Evolutionary conservation across 2,888 invertebrate genomes (phyloP), one percentile per base, ranked within the genome.

Genomic region (Idaea dimidiata): DNA sequence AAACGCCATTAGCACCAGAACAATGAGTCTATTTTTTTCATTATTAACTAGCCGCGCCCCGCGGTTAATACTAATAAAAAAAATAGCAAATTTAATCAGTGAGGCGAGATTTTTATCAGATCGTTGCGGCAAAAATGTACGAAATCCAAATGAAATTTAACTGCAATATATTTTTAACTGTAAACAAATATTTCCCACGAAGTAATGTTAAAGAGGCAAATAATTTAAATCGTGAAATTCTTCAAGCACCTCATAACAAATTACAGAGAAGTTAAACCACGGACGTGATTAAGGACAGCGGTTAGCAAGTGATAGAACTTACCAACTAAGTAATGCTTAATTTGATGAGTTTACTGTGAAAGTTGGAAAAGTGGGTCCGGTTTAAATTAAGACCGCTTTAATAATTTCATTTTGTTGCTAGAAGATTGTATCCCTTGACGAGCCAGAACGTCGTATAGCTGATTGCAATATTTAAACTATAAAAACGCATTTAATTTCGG

Each of bases 331-430:
- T 81, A 82, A 78, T 72, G 73, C 72, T 76, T 82, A 78, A 84
- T 83, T 82, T 80, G 78, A 82, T 74, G 73, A 76, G 72, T 78
- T 79, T 71, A 66, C 66, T 70, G 76, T 72, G 78, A 80, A 81
- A 82, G 79, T 79, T 73, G 63, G 56, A 17, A 56, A 56, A 56
- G 18, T 56, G 17, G 43, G 43, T 43, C 43, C 43, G 43, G 43
- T 43, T 43, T 43, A 43, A 43, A 43, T 43, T 8, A 14, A 43
- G 43, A 43, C 43, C 43, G 43, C 14, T 43, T 43, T 43, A 43
- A 43, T 43, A 43, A 43, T 43, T 43, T 14, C 10, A 43, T 43
- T 43, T 43, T 43, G 43, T 43, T 43, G 2, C 1, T 43, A 43
- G 10, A 24, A 3, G 24, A 43, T 8, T 10, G 7, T 43, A 43